Evolutionary conservation across 1,140 invertebrate species (phyloP), one percentile per base, ranked within the genome.

Genomic region (Pseudachorutes palmiensis): DNA sequence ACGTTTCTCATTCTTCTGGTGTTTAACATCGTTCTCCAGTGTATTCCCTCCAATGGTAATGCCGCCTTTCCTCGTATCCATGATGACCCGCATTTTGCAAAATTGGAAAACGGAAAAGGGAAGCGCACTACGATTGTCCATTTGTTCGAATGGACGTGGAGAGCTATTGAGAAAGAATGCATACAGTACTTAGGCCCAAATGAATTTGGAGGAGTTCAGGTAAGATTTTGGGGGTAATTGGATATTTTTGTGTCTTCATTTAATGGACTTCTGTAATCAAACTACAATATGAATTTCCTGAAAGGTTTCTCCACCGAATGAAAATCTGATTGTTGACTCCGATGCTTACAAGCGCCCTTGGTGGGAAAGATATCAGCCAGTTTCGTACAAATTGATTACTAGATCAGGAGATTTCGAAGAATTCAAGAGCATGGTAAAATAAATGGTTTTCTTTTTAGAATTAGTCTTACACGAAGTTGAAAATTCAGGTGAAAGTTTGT

Each of bases 291-390:
- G 5, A 41, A 19, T 92, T 83, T 77, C 88, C 83, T 33, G 91
- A 86, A 5, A 92, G 58, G 29, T 59, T 29, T 59, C 58, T 12
- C 58, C 58, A 29, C 58, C 58, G 5, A 59, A 80, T 69, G 85
- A 86, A 73, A 84, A 86, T 69, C 71, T 84, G 26, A 22, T 82
- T 0, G 77, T 86, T 1, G 75, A 79, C 9, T 55, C 51, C 64
- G 57, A 14, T 26, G 24, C 77, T 71, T 77, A 81, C 73, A 72
- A 83, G 87, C 64, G n/a, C n/a, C 87, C 83, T 65, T 92, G 83
- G 92, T 92, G 85, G 81, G 89, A 94, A 77, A 80, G 91, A 5
- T 95, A 95, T 71, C 92, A 95, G 77, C 89, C 90, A 0, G 85
- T 94, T 63, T 92, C 91, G 19, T 96, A 95, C 77, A 83, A 85